Evolutionary conservation across 2,797 vertebrate genomes (phyloP).

Genomic region (Xenopus petersii): DNA sequence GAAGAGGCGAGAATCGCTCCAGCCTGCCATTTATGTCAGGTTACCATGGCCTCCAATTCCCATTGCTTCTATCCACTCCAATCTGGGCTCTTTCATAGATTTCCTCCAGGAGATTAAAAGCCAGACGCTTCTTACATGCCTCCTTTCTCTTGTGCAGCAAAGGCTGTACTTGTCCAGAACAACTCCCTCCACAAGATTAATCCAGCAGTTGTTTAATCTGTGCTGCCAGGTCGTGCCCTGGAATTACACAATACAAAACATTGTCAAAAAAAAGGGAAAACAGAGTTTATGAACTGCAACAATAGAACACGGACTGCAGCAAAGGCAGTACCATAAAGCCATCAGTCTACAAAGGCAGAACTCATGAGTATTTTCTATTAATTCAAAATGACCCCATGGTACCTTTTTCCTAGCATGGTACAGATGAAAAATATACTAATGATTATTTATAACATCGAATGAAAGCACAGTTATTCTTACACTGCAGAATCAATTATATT

Average conservation of each 20-base stretch:
- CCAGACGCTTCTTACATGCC: slow-evolving; percentile 39
- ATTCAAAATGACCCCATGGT: too few species aligned
- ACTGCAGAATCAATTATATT: too few species aligned
- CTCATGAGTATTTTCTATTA: background rate
- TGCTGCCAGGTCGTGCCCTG: slow-evolving; percentile 24
- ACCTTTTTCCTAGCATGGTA: too few species aligned
- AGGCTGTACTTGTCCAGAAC: slow-evolving; percentile 15
- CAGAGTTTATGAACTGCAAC: background rate
- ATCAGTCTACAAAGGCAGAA: background rate
- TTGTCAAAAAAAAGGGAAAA: slow-evolving; percentile 19
- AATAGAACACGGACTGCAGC: too few species aligned
- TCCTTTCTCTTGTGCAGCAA: slow-evolving; percentile 48
- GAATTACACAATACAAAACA: slow-evolving; percentile 36
- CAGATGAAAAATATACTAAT: too few species aligned
- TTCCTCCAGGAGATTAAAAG: slow-evolving; percentile 22
- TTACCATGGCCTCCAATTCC: slow-evolving; percentile 91
- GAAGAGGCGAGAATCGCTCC: slow-evolving; percentile 60
- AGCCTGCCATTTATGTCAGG: slow-evolving; percentile 88
- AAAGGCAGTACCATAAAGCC: too few species aligned
- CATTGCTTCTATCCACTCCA: slow-evolving; percentile 64
- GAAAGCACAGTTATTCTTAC: too few species aligned
- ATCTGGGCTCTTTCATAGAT: slow-evolving; percentile 29
- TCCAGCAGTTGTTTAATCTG: slow-evolving; percentile 30
- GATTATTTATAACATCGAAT: too few species aligned
- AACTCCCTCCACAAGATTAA: slow-evolving; percentile 13